These are phyloP conservation scores for Desmodus rotundus DNA, from an alignment of 2,113 vertebrate genomes.

Conservation along the genomic window DNA sequence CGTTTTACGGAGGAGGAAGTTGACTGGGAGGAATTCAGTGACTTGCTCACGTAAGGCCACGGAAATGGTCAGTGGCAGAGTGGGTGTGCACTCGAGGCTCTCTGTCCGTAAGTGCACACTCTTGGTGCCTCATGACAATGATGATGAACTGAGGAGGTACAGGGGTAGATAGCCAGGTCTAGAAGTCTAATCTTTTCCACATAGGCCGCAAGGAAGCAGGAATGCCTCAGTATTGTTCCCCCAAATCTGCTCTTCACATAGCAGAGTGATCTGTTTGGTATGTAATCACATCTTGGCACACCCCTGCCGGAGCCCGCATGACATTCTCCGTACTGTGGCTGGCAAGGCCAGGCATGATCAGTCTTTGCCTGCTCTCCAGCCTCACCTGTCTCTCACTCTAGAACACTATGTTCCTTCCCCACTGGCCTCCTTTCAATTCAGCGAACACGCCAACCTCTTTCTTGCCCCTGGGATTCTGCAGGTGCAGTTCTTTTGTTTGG, in stretches of 20 bases:
- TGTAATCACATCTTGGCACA: background rate
- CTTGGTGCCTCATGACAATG: background rate
- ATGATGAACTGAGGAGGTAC: background rate
- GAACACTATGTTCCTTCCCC: background rate
- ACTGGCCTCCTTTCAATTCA: background rate
- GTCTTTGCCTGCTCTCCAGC: background rate
- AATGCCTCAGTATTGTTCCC: too few species aligned
- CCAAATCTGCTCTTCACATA: background rate
- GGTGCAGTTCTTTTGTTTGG: background rate
- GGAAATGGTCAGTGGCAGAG: background rate
- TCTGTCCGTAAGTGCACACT: background rate
- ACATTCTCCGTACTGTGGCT: background rate
- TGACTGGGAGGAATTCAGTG: background rate
- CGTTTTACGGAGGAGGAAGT: background rate
- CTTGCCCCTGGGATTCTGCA: background rate
- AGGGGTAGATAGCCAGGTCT: background rate
- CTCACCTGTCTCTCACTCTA: background rate
- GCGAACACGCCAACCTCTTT: background rate
- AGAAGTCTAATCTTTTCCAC: background rate
- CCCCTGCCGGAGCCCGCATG: background rate
- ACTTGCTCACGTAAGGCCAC: background rate
- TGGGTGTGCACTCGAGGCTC: background rate
- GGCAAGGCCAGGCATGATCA: background rate
- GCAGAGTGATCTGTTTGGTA: background rate
- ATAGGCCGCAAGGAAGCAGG: background rate